These are phyloP conservation scores for Drosophila colorata DNA, from an alignment of 2,888 invertebrate species.

Conservation along the genomic window DNA sequence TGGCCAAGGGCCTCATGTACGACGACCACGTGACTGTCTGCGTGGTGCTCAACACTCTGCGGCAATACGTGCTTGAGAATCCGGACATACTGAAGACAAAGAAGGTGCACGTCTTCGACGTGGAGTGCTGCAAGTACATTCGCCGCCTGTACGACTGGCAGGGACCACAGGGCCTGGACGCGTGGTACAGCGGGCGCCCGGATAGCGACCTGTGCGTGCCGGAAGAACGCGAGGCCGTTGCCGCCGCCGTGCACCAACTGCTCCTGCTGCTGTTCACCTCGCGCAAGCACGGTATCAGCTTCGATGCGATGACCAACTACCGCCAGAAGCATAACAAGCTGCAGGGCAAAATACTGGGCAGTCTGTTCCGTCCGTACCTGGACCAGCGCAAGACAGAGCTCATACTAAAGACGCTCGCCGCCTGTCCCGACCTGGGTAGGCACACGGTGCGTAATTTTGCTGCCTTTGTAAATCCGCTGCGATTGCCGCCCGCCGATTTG, in stretches of 20 bases:
- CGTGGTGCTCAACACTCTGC: constrained; percentile 89
- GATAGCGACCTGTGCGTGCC: constrained; percentile 25
- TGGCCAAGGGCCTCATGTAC: constrained; percentile 88
- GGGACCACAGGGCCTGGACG: constrained; percentile 87
- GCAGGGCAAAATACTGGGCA: constrained; percentile 86
- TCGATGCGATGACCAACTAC: constrained; percentile 88
- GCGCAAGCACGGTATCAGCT: constrained; percentile 91
- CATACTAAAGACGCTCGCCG: constrained; percentile 88
- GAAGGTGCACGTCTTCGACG: constrained; percentile 90
- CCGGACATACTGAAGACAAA: constrained; percentile 89
- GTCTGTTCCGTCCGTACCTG: constrained; percentile 90
- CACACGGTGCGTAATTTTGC: constrained; percentile 88
- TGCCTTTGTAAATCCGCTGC: constrained; percentile 87
- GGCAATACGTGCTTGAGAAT: constrained; percentile 89
- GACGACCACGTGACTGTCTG: constrained; percentile 89
- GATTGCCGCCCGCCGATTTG: constrained; percentile 52
- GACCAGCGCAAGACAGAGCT: constrained; percentile 88
- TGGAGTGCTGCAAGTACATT: constrained; percentile 88
- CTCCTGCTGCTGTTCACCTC: constrained; percentile 91
- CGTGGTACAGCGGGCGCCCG: constrained; percentile 81
- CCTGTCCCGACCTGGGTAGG: constrained; percentile 91
- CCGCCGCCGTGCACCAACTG: constrained; percentile 88
- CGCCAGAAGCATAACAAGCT: constrained; percentile 82
- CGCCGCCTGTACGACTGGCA: constrained; percentile 91
- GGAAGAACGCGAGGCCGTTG: constrained; percentile 86